phyloP scores from a whole-genome alignment of 2,888 invertebrate species.

The Neoitamus cyanurus region DNA sequence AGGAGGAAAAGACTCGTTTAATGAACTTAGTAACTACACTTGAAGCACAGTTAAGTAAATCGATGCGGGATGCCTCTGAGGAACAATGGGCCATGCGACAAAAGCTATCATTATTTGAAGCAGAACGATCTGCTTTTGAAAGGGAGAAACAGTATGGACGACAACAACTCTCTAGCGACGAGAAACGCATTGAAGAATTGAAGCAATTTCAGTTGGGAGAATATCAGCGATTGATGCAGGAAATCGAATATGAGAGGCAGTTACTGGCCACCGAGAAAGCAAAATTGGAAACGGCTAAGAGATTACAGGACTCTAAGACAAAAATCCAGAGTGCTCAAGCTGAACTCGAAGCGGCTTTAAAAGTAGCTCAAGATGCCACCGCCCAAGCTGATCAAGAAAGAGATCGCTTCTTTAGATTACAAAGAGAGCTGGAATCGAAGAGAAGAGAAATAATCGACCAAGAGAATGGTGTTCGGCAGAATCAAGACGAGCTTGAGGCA shows the following conservation, averaged over 20 bases:
- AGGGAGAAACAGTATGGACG: conserved; percentile 62
- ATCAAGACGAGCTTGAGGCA: conserved; percentile 62
- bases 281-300: conserved; percentile 60
- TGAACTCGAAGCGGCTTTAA: conserved; percentile 63
- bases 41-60: conserved; percentile 61
- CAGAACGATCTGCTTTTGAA: conserved; percentile 62
- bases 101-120: conserved; percentile 62
- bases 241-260: conserved; percentile 62
- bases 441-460: conserved; percentile 62
- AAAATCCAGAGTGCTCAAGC: conserved; percentile 58
- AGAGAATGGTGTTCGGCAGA: conserved; percentile 59
- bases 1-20: conserved; percentile 61
- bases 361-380: conserved; percentile 64
- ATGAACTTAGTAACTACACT: conserved; percentile 64
- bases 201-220: conserved; percentile 62
- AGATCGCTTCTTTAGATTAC: conserved; percentile 61
- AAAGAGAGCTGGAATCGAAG: conserved; percentile 62
- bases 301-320: conserved; percentile 55
- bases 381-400: conserved; percentile 63
- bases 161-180: conserved; percentile 62
- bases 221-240: conserved; percentile 58
- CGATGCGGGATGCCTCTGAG: conserved; percentile 63
- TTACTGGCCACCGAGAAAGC: conserved; percentile 60
- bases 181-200: conserved; percentile 62
- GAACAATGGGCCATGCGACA: conserved; percentile 65